Percentiles rank a stretch among this genome's conserved stretches.
These are phyloP conservation scores for Centropristis striata DNA, from an alignment of 2,113 vertebrate species.

Conservation along the genomic window DNA sequence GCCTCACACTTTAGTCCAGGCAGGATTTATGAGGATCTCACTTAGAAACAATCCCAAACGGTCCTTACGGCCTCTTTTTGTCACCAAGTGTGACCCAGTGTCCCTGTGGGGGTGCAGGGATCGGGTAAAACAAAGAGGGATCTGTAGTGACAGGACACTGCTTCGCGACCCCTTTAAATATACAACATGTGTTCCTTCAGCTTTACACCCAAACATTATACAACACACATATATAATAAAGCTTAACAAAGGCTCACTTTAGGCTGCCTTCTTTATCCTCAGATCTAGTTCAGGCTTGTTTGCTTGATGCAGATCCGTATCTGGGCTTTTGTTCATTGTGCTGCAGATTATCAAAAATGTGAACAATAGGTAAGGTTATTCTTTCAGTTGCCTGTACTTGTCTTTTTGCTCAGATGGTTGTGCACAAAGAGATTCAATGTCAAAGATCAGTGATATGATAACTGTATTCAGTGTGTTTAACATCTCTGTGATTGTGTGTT, in stretches of 20 bases:
- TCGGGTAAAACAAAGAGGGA: constrained; percentile 43
- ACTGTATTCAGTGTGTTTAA: background rate
- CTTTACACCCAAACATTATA: background rate
- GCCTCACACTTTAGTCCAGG: no score
- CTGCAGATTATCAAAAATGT: constrained; percentile 18
- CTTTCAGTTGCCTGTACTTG: constrained; percentile 1
- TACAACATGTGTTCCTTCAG: constrained; percentile 21
- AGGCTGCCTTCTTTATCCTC: background rate
- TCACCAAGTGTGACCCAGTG: background rate
- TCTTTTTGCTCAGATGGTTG: background rate
- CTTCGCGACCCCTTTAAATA: constrained; percentile 33
- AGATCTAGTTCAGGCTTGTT: constrained; percentile 20
- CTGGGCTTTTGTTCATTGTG: constrained; percentile 45
- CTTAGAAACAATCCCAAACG: background rate
- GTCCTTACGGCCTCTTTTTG: background rate
- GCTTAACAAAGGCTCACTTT: background rate
- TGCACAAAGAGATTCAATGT: constrained; percentile 6
- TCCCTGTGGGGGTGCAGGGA: background rate
- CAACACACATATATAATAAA: background rate
- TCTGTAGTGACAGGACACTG: constrained; percentile 26
- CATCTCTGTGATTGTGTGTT: background rate
- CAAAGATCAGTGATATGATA: constrained; percentile 4
- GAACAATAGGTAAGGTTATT: constrained; percentile 7
- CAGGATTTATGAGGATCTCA: background rate
- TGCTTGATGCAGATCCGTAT: constrained; percentile 1